Conservation (phyloP, 2,888 invertebrate genomes). For the Masnerella sp. region DNA sequence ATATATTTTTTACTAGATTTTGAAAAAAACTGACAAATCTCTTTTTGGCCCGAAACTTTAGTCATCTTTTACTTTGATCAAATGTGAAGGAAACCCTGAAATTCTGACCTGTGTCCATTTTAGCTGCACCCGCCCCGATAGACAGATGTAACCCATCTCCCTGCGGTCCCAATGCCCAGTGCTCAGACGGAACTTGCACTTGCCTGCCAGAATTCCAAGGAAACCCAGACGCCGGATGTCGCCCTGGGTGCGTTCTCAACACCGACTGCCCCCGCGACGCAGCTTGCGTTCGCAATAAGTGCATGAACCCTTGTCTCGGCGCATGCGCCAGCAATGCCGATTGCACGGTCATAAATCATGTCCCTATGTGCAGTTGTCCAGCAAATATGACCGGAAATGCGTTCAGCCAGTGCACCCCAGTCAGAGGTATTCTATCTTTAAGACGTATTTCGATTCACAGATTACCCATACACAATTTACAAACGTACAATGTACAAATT, state of each 20-base stretch:
- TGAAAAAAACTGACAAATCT: too few relatives aligned
- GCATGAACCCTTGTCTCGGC: slow-evolving; percentile 85
- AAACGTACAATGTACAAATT: too few relatives aligned
- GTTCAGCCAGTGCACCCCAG: slow-evolving; percentile 67
- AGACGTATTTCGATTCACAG: too few relatives aligned
- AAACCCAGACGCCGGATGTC: slow-evolving; percentile 79
- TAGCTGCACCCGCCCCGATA: slow-evolving; percentile 27
- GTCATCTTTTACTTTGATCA: too few relatives aligned
- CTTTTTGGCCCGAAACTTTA: too few relatives aligned
- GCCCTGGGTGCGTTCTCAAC: slow-evolving; percentile 85
- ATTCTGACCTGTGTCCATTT: slow-evolving; percentile 7
- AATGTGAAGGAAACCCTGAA: too few relatives aligned
- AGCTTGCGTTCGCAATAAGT: slow-evolving; percentile 88
- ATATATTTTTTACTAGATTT: not conserved
- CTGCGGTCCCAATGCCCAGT: slow-evolving; percentile 84
- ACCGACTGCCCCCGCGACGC: slow-evolving; percentile 85
- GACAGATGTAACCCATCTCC: slow-evolving; percentile 80
- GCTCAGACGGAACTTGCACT: slow-evolving; percentile 81
- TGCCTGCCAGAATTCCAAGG: slow-evolving; percentile 82
- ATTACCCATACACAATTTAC: too few relatives aligned
- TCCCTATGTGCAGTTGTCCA: slow-evolving; percentile 85
- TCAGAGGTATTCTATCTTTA: too few relatives aligned
- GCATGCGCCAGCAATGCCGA: slow-evolving; percentile 84
- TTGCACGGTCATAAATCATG: slow-evolving; percentile 85
- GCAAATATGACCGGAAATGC: slow-evolving; percentile 83